Percentiles rank a stretch among this genome's conserved stretches.
Conservation (phyloP, 2,113 vertebrate genomes). For the Thalassarche chlororhynchos region DNA sequence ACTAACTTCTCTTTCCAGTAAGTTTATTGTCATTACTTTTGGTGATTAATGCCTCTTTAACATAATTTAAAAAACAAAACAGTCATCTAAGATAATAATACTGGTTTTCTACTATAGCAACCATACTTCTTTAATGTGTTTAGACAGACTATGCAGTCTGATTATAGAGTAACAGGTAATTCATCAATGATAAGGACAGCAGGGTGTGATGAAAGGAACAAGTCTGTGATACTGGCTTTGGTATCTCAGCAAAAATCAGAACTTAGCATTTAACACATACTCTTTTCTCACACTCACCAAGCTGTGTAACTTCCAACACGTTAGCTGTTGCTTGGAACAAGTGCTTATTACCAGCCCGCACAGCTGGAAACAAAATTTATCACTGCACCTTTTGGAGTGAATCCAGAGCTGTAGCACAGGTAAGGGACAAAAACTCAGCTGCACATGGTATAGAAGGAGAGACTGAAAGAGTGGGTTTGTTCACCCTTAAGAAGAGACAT, state of each 20-base stretch:
- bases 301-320: rapidly evolving
- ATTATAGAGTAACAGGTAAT: not conserved
- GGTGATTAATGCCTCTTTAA: not conserved
- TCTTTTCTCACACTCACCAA: not conserved
- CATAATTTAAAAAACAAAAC: not conserved
- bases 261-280: not conserved
- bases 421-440: not conserved
- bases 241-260: not conserved
- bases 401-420: not conserved
- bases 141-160: not conserved
- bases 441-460: not conserved
- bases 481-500: not conserved
- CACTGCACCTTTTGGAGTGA: not conserved
- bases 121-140: not conserved
- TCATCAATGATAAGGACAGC: not conserved
- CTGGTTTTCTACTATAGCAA: not conserved
- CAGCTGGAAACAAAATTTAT: not conserved
- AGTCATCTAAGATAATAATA: not conserved
- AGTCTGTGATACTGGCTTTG: not conserved
- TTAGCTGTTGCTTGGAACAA: not conserved
- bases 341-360: not conserved
- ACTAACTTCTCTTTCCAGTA: not conserved
- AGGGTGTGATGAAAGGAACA: not conserved
- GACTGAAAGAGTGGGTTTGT: not conserved
- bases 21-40: not conserved